Evolutionary conservation across 2,113 vertebrate species (phyloP).

Genomic region (Cavia aperea): DNA sequence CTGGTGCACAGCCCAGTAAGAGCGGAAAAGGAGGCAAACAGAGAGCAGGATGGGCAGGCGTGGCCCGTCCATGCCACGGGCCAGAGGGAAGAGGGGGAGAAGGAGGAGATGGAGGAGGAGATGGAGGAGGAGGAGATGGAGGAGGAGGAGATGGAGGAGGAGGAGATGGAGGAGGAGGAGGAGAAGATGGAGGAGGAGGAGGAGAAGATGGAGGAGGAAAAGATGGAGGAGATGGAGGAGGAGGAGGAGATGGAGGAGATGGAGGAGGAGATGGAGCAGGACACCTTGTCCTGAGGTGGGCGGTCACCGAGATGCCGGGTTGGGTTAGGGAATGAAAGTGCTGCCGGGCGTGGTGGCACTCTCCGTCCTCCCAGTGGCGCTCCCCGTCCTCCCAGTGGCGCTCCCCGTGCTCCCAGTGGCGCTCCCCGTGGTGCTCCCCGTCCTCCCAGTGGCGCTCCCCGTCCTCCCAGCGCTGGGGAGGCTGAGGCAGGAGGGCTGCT

Average conservation of each 20-base stretch:
- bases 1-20: background rate
- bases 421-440: too few relatives aligned
- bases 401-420: too few relatives aligned
- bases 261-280: background rate
- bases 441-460: too few relatives aligned
- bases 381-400: too few relatives aligned
- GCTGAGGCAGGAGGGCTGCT: background rate
- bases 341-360: background rate
- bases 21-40: background rate
- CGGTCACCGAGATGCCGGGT: fast-evolving
- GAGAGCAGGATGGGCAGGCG: background rate
- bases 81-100: too few relatives aligned
- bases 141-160: too few relatives aligned
- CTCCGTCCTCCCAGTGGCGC: background rate
- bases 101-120: background rate
- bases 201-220: too few relatives aligned
- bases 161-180: background rate
- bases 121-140: background rate
- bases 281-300: too few relatives aligned
- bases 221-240: too few relatives aligned
- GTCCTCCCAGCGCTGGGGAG: background rate
- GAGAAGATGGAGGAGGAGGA: background rate
- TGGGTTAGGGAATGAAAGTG: background rate
- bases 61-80: fast-evolving
- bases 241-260: background rate